These are phyloP conservation scores for Parapristionchus giblindavisi DNA, from an alignment of 2,888 invertebrate species.

Conservation along the genomic window DNA sequence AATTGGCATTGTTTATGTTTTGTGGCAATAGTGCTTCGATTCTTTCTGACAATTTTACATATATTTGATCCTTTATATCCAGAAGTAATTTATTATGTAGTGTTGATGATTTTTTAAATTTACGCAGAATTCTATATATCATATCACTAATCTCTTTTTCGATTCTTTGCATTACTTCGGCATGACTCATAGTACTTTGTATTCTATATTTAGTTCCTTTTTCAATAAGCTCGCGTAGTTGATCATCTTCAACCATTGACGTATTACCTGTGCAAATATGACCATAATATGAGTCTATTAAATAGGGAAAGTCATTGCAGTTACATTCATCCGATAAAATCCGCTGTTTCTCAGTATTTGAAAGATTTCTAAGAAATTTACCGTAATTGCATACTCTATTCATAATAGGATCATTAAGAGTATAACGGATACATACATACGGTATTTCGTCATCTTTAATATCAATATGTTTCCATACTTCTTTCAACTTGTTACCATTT, in stretches of 20 bases:
- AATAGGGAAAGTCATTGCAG: background rate
- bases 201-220: slow-evolving; percentile 14
- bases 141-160: too few relatives aligned
- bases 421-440: background rate
- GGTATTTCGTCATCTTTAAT: background rate
- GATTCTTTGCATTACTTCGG: too few relatives aligned
- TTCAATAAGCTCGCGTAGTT: background rate
- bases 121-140: too few relatives aligned
- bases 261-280: slow-evolving; percentile 20
- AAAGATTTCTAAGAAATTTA: slow-evolving; percentile 1
- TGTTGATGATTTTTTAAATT: too few relatives aligned
- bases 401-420: background rate
- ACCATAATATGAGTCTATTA: background rate
- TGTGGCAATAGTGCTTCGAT: too few relatives aligned
- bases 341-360: background rate
- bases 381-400: slow-evolving; percentile 3
- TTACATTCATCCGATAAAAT: background rate
- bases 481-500: background rate
- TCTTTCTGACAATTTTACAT: too few relatives aligned
- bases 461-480: background rate
- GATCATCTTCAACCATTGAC: background rate
- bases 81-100: too few relatives aligned
- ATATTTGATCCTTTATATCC: too few relatives aligned
- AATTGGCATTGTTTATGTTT: too few relatives aligned
- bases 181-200: too few relatives aligned